Base-by-base conservation (phyloP, 1,140 invertebrate genomes). In the Drosophila asahinai region DNA sequence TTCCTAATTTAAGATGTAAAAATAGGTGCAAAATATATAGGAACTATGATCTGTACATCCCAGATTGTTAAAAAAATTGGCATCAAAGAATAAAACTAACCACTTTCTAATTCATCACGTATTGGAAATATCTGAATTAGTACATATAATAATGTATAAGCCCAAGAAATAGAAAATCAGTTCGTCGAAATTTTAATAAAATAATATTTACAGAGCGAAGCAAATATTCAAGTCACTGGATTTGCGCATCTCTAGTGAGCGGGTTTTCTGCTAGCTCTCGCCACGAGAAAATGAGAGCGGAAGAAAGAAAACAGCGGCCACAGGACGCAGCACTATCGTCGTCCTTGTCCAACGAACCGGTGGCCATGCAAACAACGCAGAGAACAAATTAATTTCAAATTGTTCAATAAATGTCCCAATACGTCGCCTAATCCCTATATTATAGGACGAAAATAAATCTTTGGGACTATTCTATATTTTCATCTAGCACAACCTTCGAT, bases 281-380 rank as follows among this genome's bases (percentile, higher is more conserved):
- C 27, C 36, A 45, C 19, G 25, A 73, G 66, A 51, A 19, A 52
- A 36, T 25, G 67, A 42, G 36, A 59, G 27, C 22, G 38, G 25
- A 30, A 59, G 66, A 42, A n/a, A 45, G 38, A 71, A 72, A 73
- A 59, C 67, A 73, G 42, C 64, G 51, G 64, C 68, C 67, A 59
- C 40, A 72, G 43, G 48, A 66, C 61, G 42, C 25, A 55, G 19
- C 55, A 81, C 48, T 84, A 81, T 68, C 12, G 73, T 54, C 30
- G 22, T 86, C 82, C 60, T 68, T 86, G 60, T 84, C 67, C 22
- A 12, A 22, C 52, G 33, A 66, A 45, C 55, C 60, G 83, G 49
- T 59, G 55, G 66, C 30, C 63, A 81, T 43, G 52, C 58, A 68
- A 61, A 65, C 60, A 83, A 83, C 65, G 47, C 43, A 74, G 27